A percentile compares a stretch with the other conserved stretches of the same genome.
These are phyloP conservation scores for Hoplias malabaricus DNA, from an alignment of 2,113 vertebrate genomes.

Conservation along the genomic window DNA sequence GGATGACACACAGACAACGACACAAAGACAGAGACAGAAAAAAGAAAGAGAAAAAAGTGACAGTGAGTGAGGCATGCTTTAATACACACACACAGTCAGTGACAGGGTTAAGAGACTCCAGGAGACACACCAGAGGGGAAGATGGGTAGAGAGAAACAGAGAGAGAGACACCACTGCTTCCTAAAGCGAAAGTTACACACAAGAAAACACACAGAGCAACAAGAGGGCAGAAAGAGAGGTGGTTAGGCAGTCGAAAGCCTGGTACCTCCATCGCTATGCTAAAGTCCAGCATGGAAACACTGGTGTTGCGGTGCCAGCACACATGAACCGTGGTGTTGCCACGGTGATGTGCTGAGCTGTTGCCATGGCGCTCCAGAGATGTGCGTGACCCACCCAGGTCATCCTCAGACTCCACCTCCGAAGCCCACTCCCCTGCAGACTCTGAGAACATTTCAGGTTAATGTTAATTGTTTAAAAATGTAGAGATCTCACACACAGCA, in stretches of 20 bases:
- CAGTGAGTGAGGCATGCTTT: constrained; percentile 51
- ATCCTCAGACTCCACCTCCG: constrained; percentile 94
- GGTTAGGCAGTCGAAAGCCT: constrained; percentile 55
- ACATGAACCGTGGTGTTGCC: constrained; percentile 99
- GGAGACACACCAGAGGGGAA: constrained; percentile 33
- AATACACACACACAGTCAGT: constrained; percentile 71
- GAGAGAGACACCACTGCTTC: constrained; percentile 24
- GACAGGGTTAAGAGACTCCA: constrained; percentile 61
- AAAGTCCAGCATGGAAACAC: constrained; percentile 98
- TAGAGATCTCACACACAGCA: too few species aligned
- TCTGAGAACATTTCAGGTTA: constrained; percentile 80
- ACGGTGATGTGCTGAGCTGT: constrained; percentile 77
- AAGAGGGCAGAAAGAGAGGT: constrained; percentile 53
- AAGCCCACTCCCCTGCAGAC: constrained; percentile 83
- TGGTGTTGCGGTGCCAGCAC: constrained; percentile 99
- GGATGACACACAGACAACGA: constrained; percentile 57
- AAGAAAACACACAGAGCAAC: constrained; percentile 56
- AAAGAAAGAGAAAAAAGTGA: constrained; percentile 8
- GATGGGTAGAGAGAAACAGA: constrained; percentile 11
- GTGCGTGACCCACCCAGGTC: constrained; percentile 84
- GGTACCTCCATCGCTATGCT: constrained; percentile 96
- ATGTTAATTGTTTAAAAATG: too few species aligned
- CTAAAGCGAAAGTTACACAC: constrained; percentile 37
- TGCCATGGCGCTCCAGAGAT: constrained; percentile 83
- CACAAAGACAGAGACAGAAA: constrained; percentile 64